phyloP scores from a whole-genome alignment of 2,888 invertebrate species.

The Cerceris ruficornis region DNA sequence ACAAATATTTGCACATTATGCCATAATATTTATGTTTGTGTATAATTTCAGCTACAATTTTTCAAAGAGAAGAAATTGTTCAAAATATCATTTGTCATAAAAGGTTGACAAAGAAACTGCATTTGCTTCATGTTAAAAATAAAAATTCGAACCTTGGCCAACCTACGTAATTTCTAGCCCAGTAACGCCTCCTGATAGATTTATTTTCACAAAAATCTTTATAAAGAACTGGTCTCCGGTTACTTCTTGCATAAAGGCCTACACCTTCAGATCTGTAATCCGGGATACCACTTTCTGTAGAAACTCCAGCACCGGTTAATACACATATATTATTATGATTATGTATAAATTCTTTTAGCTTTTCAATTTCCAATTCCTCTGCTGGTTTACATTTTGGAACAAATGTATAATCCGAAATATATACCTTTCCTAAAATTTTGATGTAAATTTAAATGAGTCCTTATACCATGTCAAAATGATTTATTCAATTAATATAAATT shows the following conservation, averaged over 20 bases:
- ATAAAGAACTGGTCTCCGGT: conserved; percentile 92
- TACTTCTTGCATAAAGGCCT: conserved; percentile 93
- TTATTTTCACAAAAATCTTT: conserved; percentile 90
- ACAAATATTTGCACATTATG: conserved; percentile 9
- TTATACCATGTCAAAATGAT: too few species aligned
- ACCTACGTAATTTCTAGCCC: conserved; percentile 97
- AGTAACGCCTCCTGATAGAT: conserved; percentile 90
- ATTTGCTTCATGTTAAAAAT: background rate
- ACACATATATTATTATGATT: conserved; percentile 85
- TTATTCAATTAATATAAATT: too few species aligned
- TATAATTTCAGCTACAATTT: too few species aligned
- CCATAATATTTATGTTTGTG: too few species aligned
- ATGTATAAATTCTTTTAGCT: conserved; percentile 85
- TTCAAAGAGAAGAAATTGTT: background rate
- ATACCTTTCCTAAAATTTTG: conserved; percentile 24
- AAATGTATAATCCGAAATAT: conserved; percentile 78
- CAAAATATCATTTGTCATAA: conserved; percentile 10
- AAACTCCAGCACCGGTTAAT: conserved; percentile 97
- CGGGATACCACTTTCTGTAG: conserved; percentile 98
- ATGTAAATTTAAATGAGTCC: too few species aligned
- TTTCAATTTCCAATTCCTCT: conserved; percentile 84
- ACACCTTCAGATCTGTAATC: conserved; percentile 97
- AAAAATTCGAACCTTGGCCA: conserved; percentile 86
- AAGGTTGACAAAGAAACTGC: background rate
- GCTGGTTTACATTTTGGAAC: conserved; percentile 90